These are phyloP conservation scores for Buceros bicornis DNA, from an alignment of 2,797 vertebrate genomes.

Conservation along the genomic window DNA sequence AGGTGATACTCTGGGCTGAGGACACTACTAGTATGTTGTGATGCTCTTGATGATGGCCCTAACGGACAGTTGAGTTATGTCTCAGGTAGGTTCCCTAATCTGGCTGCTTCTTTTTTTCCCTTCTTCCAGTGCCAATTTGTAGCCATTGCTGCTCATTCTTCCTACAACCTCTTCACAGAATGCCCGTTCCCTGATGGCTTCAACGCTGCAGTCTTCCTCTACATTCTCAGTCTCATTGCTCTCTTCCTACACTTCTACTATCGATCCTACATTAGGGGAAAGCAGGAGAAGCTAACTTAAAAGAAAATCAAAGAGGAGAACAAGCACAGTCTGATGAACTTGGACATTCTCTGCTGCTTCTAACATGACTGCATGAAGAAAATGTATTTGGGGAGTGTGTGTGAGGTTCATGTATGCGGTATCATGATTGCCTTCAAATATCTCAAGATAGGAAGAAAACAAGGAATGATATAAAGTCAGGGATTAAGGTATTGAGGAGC, in stretches of 20 bases:
- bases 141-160: conserved; percentile 77
- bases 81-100: neutral
- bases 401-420: neutral
- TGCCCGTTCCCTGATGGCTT: conserved; percentile 77
- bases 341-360: neutral
- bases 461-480: neutral
- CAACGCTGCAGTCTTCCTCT: conserved; percentile 72
- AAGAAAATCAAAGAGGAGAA: neutral
- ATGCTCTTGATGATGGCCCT: neutral
- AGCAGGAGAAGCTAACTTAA: conserved; percentile 46
- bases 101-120: neutral
- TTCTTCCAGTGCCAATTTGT: conserved; percentile 79
- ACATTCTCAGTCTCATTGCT: conserved; percentile 78
- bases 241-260: conserved; percentile 83
- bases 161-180: conserved; percentile 80
- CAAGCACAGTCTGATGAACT: neutral
- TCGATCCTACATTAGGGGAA: conserved; percentile 67
- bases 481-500: neutral
- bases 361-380: neutral
- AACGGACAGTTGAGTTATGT: neutral
- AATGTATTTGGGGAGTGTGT: neutral
- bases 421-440: neutral
- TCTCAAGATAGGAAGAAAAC: neutral
- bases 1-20: neutral
- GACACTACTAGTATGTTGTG: neutral